Conservation (phyloP, 2,888 invertebrate species). For the Tenthredo distinguenda region DNA sequence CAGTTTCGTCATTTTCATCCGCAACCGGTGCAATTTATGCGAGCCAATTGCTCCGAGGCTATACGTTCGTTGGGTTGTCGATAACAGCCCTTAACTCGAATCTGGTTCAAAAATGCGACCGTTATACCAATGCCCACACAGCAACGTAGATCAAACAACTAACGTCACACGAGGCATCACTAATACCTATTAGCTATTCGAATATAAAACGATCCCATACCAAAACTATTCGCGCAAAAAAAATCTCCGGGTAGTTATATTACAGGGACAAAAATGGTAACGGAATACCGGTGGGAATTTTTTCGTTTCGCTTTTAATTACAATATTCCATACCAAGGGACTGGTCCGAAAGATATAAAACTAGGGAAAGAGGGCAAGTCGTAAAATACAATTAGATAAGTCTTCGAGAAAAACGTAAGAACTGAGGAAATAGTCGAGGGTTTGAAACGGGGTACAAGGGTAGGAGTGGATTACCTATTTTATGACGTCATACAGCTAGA, state of each 20-base stretch:
- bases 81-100: conserved; percentile 30
- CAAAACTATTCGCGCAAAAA: neutral
- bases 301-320: neutral
- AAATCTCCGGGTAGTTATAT: neutral
- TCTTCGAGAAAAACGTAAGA: conserved; percentile 53
- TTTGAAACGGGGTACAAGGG: conserved; percentile 15
- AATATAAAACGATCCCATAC: conserved; percentile 1
- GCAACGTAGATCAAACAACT: conserved; percentile 24
- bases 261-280: neutral
- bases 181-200: conserved; percentile 8
- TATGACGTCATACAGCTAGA: conserved; percentile 65
- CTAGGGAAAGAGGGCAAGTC: conserved; percentile 34
- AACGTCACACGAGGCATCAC: conserved; percentile 28
- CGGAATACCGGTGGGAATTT: neutral
- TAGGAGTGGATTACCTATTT: conserved; percentile 67
- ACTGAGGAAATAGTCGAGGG: conserved; percentile 53
- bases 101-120: conserved; percentile 11
- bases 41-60: conserved; percentile 24
- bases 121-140: neutral
- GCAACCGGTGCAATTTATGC: conserved; percentile 11
- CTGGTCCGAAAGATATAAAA: neutral
- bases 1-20: neutral
- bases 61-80: conserved; percentile 1
- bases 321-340: neutral
- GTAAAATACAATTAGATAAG: conserved; percentile 67